Percentiles rank a stretch among this genome's conserved stretches.
phyloP scores from a whole-genome alignment of 1,140 invertebrate genomes.

The Protaetia brevitarsis region DNA sequence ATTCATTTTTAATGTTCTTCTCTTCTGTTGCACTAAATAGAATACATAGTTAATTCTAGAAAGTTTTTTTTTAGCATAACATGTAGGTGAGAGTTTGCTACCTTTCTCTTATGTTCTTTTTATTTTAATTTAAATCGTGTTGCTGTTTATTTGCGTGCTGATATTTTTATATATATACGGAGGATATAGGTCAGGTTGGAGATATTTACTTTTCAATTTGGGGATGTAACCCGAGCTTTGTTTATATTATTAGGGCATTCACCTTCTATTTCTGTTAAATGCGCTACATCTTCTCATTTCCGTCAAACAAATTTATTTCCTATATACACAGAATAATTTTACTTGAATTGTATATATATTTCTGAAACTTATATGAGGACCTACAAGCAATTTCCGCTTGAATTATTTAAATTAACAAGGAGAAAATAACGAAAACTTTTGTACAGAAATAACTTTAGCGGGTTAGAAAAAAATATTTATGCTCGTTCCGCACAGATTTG shows the following conservation, averaged over 20 bases:
- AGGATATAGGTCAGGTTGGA: neutral
- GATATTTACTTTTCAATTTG: neutral
- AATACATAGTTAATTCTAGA: neutral
- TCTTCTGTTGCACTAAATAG: neutral
- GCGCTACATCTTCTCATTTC: no score
- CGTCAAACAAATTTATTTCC: no score
- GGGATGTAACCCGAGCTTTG: neutral
- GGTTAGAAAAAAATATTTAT: no score
- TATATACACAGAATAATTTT: no score
- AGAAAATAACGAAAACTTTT: no score
- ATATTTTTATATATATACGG: neutral
- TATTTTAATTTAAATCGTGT: neutral
- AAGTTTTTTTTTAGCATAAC: conserved; percentile 10
- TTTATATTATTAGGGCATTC: neutral
- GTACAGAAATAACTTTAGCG: no score
- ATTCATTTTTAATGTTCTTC: neutral
- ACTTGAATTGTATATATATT: no score
- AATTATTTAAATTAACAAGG: no score
- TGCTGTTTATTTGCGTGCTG: neutral
- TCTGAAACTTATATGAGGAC: no score
- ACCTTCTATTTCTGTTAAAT: no score
- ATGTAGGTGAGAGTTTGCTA: conserved; percentile 13
- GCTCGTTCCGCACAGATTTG: no score
- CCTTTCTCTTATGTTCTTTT: neutral
- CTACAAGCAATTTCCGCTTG: no score